Conservation (phyloP, 2,888 invertebrate genomes). For the Mylabris sibirica region DNA sequence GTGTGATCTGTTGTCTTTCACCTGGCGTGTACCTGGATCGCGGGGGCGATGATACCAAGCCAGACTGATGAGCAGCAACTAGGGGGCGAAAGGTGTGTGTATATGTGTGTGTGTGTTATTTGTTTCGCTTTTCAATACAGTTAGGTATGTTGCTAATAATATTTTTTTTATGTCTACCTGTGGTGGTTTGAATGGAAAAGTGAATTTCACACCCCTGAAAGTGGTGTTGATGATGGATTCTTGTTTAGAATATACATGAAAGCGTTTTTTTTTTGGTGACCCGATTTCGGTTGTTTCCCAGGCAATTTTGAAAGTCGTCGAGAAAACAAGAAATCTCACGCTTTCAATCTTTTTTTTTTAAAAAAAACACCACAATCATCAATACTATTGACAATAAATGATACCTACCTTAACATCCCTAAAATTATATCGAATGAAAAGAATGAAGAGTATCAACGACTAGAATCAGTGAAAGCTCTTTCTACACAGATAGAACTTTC, state of each 20-base stretch:
- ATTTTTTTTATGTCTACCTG: constrained; percentile 22
- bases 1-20: too few relatives aligned
- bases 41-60: too few relatives aligned
- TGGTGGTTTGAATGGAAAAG: constrained; percentile 25
- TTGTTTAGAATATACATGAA: not conserved
- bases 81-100: too few relatives aligned
- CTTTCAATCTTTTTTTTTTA: not conserved
- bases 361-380: not conserved
- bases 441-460: not conserved
- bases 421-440: not conserved
- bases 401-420: not conserved
- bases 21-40: too few relatives aligned
- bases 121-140: not conserved
- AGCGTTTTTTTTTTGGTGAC: not conserved
- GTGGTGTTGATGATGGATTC: not conserved
- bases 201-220: constrained; percentile 31
- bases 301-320: not conserved
- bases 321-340: not conserved
- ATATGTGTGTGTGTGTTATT: not conserved
- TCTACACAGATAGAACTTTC: not conserved
- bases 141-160: constrained; percentile 1
- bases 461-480: not conserved
- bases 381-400: too few relatives aligned
- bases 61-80: too few relatives aligned
- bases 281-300: not conserved